Percentiles rank a stretch among this genome's conserved stretches.
These are phyloP conservation scores for Chrysopilus asiliformis DNA, from an alignment of 2,888 invertebrate species.

Conservation along the genomic window DNA sequence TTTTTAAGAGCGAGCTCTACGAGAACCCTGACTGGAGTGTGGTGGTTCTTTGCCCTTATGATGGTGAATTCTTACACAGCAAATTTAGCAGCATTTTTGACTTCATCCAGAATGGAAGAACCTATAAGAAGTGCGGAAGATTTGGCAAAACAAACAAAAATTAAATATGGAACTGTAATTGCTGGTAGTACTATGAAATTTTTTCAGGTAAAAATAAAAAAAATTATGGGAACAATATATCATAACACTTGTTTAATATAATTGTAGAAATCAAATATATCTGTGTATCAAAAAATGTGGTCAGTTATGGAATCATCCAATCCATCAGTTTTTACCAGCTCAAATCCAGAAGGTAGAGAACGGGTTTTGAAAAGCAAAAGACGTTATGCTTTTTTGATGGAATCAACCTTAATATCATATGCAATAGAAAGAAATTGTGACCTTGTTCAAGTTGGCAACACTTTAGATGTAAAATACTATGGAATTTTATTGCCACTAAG, in stretches of 20 bases:
- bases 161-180: slow-evolving; percentile 85
- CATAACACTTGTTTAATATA: slow-evolving; percentile 16
- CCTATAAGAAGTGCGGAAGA: slow-evolving; percentile 87
- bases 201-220: slow-evolving; percentile 51
- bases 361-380: slow-evolving; percentile 65
- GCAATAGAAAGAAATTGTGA: slow-evolving; percentile 75
- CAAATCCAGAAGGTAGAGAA: slow-evolving; percentile 77
- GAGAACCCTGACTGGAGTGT: slow-evolving; percentile 73
- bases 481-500: slow-evolving; percentile 87
- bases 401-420: slow-evolving; percentile 90
- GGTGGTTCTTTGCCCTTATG: slow-evolving; percentile 90
- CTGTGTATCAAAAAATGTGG: slow-evolving; percentile 87
- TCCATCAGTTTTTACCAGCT: slow-evolving; percentile 69
- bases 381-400: slow-evolving; percentile 90
- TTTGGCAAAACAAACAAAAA: slow-evolving; percentile 83
- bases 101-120: slow-evolving; percentile 75
- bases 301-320: slow-evolving; percentile 74
- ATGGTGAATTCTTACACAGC: slow-evolving; percentile 90
- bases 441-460: slow-evolving; percentile 65
- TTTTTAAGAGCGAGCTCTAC: slow-evolving; percentile 68
- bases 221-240: slow-evolving; percentile 24
- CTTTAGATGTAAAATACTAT: slow-evolving; percentile 83
- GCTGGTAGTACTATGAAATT: slow-evolving; percentile 85
- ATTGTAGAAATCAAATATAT: slow-evolving; percentile 69
- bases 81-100: slow-evolving; percentile 85